Conservation (phyloP, 2,113 vertebrate species). For the Rafetus swinhoei region DNA sequence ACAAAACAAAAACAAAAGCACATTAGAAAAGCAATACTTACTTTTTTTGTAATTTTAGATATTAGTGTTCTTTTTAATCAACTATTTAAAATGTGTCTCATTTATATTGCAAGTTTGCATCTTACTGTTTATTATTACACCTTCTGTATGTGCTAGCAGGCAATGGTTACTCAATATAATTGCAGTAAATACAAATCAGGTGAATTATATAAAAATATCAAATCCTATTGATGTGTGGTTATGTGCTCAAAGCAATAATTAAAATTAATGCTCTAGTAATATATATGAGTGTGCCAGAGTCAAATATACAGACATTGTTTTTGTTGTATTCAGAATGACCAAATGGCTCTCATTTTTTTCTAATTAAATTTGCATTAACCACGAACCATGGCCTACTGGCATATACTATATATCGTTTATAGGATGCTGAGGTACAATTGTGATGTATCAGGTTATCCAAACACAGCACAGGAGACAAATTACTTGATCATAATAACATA, state of each 20-base stretch:
- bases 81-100: slow-evolving; percentile 48
- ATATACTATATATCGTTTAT: not conserved
- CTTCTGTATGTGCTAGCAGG: slow-evolving; percentile 12
- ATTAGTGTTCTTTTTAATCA: slow-evolving; percentile 48
- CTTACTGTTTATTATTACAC: slow-evolving; percentile 69
- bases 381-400: not conserved
- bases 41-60: slow-evolving; percentile 56
- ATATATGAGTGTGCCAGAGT: slow-evolving; percentile 25
- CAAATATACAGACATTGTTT: slow-evolving; percentile 47
- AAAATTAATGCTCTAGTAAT: slow-evolving; percentile 49
- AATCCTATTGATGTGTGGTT: slow-evolving; percentile 56
- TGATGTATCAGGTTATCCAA: not conserved
- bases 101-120: slow-evolving; percentile 59
- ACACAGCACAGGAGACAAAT: not conserved
- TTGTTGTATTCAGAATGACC: slow-evolving; percentile 36
- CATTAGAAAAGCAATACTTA: slow-evolving; percentile 60
- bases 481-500: not conserved
- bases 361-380: slow-evolving; percentile 38
- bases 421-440: not conserved
- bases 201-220: slow-evolving; percentile 38
- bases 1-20: not conserved
- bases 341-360: slow-evolving; percentile 14
- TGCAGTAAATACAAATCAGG: slow-evolving; percentile 61
- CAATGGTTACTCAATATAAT: slow-evolving; percentile 11
- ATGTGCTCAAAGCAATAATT: slow-evolving; percentile 44